phyloP scores from a whole-genome alignment of 2,797 vertebrate genomes.

The Sibirionetta formosa region DNA sequence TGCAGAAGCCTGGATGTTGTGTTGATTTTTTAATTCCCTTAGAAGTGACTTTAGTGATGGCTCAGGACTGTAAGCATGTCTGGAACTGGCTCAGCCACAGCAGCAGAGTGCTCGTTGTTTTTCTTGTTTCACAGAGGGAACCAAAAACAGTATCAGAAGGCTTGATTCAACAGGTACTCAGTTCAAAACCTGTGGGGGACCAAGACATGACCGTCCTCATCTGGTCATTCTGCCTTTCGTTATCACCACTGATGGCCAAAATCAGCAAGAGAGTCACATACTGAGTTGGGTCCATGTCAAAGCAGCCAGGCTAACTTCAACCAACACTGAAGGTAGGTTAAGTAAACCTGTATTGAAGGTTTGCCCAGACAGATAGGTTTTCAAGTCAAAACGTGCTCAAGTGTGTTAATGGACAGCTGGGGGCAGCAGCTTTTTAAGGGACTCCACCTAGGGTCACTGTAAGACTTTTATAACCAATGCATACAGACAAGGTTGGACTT shows the following conservation, averaged over 20 bases:
- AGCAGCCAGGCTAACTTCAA: background rate
- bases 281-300: rapidly evolving
- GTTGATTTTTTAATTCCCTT: background rate
- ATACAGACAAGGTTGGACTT: background rate
- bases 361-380: background rate
- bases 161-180: background rate
- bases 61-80: background rate
- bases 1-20: rapidly evolving
- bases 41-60: background rate
- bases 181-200: background rate
- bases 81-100: background rate
- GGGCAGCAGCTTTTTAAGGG: background rate
- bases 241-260: background rate
- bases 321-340: rapidly evolving
- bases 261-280: background rate
- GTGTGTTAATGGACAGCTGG: background rate
- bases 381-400: background rate
- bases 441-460: background rate
- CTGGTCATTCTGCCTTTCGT: background rate
- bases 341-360: background rate
- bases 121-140: background rate
- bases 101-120: background rate
- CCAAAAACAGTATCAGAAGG: background rate
- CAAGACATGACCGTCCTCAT: background rate
- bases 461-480: background rate